These are phyloP conservation scores for Cossypha caffra DNA, from an alignment of 2,797 vertebrate species.

Conservation along the genomic window DNA sequence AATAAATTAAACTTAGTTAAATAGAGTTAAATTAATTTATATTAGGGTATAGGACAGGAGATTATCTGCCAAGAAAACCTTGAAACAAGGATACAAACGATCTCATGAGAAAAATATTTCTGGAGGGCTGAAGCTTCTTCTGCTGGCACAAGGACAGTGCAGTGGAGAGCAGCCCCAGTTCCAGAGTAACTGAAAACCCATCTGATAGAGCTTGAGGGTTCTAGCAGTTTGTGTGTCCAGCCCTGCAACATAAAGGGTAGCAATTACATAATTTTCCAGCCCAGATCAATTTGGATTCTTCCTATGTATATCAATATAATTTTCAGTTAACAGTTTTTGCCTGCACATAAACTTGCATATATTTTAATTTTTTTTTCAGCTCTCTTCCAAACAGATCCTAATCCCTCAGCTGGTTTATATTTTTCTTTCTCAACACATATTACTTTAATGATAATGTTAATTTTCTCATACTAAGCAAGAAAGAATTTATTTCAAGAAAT, in stretches of 20 bases:
- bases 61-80: neutral
- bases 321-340: neutral
- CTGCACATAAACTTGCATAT: neutral
- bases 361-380: neutral
- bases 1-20: neutral
- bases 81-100: neutral
- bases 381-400: neutral
- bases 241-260: neutral
- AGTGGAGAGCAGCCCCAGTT: fast-evolving
- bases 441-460: neutral
- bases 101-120: neutral
- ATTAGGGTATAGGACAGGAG: neutral
- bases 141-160: neutral
- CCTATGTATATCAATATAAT: neutral
- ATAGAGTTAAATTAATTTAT: neutral
- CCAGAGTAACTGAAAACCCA: neutral
- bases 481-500: neutral
- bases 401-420: neutral
- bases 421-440: neutral
- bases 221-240: neutral
- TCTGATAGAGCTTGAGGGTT: neutral
- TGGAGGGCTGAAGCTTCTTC: neutral
- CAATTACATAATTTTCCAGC: neutral
- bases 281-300: neutral
- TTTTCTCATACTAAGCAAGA: neutral